Conservation (phyloP, 2,113 vertebrate genomes). For the Numida meleagris region DNA sequence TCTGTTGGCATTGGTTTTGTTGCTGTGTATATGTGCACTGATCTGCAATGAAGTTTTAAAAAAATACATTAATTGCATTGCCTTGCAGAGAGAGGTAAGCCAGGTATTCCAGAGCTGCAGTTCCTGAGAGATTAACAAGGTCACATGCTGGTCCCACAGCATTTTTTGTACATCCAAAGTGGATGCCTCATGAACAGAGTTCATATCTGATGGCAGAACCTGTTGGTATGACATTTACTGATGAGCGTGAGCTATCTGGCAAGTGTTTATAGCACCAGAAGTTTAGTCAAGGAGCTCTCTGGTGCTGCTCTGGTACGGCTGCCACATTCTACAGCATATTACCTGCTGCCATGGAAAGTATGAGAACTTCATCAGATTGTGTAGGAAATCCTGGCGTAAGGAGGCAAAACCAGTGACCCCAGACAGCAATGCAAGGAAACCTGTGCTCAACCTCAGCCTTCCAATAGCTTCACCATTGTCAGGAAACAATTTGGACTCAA, state of each 20-base stretch:
- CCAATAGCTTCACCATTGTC: background rate
- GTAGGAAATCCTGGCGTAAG: background rate
- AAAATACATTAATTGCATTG: background rate
- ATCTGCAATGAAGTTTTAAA: background rate
- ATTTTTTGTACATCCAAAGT: background rate
- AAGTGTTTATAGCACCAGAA: constrained; percentile 13
- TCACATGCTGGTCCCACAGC: background rate
- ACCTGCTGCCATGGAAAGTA: background rate
- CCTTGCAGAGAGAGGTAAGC: background rate
- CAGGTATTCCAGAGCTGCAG: background rate
- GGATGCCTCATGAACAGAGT: background rate
- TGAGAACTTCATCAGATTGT: background rate
- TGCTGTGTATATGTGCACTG: background rate
- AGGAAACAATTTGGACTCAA: background rate
- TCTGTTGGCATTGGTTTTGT: background rate
- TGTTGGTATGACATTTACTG: constrained; percentile 6
- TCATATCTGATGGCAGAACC: background rate
- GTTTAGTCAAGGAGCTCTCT: background rate
- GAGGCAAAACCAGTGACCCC: accelerated
- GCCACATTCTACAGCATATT: background rate
- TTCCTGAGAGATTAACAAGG: background rate
- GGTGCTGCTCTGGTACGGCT: background rate
- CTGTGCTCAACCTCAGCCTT: background rate
- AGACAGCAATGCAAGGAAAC: background rate
- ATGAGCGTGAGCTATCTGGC: background rate